Evolutionary conservation across 1,140 invertebrate species (phyloP).

Genomic region (Helicoverpa armigera): DNA sequence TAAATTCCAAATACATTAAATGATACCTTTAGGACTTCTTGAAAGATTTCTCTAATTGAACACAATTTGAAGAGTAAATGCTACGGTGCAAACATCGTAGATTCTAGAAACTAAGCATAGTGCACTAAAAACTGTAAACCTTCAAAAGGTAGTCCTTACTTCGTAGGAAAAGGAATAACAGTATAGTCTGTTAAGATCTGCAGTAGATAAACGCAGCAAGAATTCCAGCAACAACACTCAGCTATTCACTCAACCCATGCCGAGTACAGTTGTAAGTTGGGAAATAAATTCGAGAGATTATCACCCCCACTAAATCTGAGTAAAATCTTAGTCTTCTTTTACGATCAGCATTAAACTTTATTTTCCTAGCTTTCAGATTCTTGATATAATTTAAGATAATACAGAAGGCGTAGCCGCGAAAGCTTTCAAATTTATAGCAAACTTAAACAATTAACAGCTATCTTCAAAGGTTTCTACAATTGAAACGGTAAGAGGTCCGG

Average conservation of each 20-base stretch:
- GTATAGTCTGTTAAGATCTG: conserved; percentile 16
- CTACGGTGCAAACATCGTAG: too few species aligned
- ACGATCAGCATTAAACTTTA: conserved; percentile 40
- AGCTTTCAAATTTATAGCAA: conserved; percentile 37
- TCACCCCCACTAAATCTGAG: conserved; percentile 38
- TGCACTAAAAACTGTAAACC: too few species aligned
- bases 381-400: conserved; percentile 47
- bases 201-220: conserved; percentile 25
- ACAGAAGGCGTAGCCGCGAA: conserved; percentile 37
- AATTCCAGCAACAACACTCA: conserved; percentile 25
- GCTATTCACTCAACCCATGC: conserved; percentile 28
- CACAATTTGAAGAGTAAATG: neutral
- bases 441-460: conserved; percentile 61
- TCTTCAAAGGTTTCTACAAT: conserved; percentile 56
- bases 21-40: neutral
- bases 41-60: neutral
- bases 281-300: conserved; percentile 46
- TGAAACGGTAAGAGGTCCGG: conserved; percentile 60
- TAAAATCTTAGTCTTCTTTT: conserved; percentile 44
- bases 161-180: neutral
- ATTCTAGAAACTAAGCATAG: too few species aligned
- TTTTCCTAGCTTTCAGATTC: conserved; percentile 36
- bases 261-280: conserved; percentile 35
- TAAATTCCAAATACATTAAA: conserved; percentile 25
- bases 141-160: neutral